Percentiles rank a stretch among this genome's conserved stretches.
Evolutionary conservation across 2,888 invertebrate genomes (phyloP).

Genomic region (Lasioglossum figueresi): DNA sequence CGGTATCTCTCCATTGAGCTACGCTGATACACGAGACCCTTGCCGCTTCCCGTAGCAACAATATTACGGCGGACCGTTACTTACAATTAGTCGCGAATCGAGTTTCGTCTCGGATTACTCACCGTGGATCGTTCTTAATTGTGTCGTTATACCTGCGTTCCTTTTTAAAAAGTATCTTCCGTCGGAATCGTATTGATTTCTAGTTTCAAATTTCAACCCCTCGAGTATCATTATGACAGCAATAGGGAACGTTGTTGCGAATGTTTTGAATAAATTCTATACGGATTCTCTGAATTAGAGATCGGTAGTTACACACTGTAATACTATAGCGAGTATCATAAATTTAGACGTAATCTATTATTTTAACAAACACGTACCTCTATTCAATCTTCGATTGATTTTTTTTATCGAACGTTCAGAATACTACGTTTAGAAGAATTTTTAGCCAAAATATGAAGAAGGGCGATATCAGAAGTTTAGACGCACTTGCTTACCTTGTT

Average conservation of each 20-base stretch:
- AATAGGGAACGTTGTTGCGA: not conserved
- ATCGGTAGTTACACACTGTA: not conserved
- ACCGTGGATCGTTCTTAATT: slow-evolving; percentile 33
- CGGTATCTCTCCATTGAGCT: slow-evolving; percentile 48
- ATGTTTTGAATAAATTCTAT: not conserved
- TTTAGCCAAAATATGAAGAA: too few relatives aligned
- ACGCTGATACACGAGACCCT: slow-evolving; percentile 48
- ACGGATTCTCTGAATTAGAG: not conserved
- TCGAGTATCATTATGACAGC: not conserved
- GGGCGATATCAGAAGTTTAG: too few relatives aligned
- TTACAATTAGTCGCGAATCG: slow-evolving; percentile 55
- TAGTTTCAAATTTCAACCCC: not conserved
- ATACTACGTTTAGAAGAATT: too few relatives aligned
- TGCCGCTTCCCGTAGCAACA: slow-evolving; percentile 40
- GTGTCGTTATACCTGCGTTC: slow-evolving; percentile 1
- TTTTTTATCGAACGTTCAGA: too few relatives aligned
- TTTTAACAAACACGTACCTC: too few relatives aligned
- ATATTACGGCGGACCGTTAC: slow-evolving; percentile 46
- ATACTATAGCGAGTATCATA: too few relatives aligned
- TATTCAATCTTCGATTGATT: too few relatives aligned
- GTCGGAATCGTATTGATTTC: not conserved
- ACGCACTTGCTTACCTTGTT: too few relatives aligned
- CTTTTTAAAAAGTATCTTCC: not conserved
- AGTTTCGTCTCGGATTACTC: slow-evolving; percentile 34
- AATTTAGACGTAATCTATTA: too few relatives aligned